These are phyloP conservation scores for Steromphala cineraria DNA, from an alignment of 2,888 invertebrate species.

Conservation along the genomic window DNA sequence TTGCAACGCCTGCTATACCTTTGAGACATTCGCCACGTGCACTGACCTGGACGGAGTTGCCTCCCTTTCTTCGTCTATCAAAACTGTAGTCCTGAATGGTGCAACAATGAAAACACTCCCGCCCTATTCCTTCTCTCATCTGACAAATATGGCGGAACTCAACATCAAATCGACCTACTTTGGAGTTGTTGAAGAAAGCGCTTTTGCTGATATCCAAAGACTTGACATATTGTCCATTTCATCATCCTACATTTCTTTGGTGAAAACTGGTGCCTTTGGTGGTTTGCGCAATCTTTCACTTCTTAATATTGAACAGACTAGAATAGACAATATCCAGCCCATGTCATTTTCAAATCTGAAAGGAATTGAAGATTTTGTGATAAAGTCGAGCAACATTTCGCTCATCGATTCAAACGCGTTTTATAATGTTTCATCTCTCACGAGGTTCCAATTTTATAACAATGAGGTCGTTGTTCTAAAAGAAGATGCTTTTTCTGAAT, in stretches of 20 bases:
- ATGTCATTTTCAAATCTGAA: not conserved
- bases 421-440: not conserved
- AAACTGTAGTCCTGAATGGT: not conserved
- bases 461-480: not conserved
- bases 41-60: not conserved
- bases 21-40: not conserved
- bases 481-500: not conserved
- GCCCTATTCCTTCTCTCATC: not conserved
- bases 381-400: not conserved
- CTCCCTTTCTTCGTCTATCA: not conserved
- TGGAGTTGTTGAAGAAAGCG: not conserved
- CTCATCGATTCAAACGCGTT: not conserved
- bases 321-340: not conserved
- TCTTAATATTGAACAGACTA: not conserved
- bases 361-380: not conserved
- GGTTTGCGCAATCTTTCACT: not conserved
- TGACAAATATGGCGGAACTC: not conserved
- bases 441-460: not conserved
- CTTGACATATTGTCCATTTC: not conserved
- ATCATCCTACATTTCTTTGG: not conserved
- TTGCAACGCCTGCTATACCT: not conserved
- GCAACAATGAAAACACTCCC: not conserved
- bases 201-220: not conserved
- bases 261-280: not conserved
- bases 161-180: not conserved